These are phyloP conservation scores for Drepana falcataria DNA, from an alignment of 2,888 invertebrate species.

Conservation along the genomic window DNA sequence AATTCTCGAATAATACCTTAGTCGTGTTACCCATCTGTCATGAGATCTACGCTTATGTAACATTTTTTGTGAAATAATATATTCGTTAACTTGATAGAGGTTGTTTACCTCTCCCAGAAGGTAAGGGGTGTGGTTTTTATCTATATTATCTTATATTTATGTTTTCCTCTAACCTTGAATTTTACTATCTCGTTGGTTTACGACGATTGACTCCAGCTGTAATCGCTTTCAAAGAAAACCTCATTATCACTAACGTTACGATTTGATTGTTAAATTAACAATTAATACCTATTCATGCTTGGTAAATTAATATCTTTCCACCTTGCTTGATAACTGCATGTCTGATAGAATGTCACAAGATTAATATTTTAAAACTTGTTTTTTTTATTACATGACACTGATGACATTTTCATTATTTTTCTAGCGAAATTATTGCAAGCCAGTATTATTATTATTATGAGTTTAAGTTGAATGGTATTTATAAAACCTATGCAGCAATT, in stretches of 20 bases:
- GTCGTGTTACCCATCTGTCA: conserved; percentile 51
- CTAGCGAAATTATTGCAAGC: too few species aligned
- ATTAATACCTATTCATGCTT: not conserved
- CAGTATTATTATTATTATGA: too few species aligned
- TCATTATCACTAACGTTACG: conserved; percentile 15
- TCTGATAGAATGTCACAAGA: conserved; percentile 29
- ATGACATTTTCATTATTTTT: too few species aligned
- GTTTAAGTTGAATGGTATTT: too few species aligned
- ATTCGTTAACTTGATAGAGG: conserved; percentile 46
- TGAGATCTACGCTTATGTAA: conserved; percentile 72
- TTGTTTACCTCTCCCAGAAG: conserved; percentile 60
- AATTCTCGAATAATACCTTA: conserved; percentile 38
- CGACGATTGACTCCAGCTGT: conserved; percentile 26
- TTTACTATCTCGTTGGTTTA: conserved; percentile 25
- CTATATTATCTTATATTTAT: conserved; percentile 18
- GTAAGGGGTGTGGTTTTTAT: conserved; percentile 53
- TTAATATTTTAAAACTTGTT: conserved; percentile 17
- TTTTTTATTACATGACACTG: not conserved
- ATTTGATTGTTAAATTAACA: not conserved
- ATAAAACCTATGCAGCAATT: too few species aligned
- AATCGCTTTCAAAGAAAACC: conserved; percentile 7
- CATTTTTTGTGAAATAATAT: conserved; percentile 60
- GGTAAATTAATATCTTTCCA: conserved; percentile 5
- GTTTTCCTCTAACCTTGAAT: conserved; percentile 52
- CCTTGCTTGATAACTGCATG: conserved; percentile 20